Conservation (phyloP, 2,888 invertebrate species). For the Parochlus steinenii region DNA sequence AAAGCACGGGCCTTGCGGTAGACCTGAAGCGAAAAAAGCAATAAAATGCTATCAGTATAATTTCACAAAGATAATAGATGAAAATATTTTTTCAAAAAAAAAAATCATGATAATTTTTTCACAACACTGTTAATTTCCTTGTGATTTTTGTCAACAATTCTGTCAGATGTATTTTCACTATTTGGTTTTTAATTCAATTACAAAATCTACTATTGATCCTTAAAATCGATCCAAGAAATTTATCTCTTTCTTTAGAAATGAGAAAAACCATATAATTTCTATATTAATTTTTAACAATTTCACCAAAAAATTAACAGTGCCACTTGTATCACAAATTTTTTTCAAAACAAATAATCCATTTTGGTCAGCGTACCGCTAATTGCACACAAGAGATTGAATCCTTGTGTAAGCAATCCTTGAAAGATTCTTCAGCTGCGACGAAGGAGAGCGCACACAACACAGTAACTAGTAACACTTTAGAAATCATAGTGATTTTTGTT, state of each 20-base stretch:
- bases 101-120: not conserved
- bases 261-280: not conserved
- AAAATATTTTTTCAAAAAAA: too few species aligned
- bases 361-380: constrained; percentile 31
- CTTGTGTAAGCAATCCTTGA: constrained; percentile 39
- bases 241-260: not conserved
- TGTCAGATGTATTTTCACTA: not conserved
- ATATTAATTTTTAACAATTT: not conserved
- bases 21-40: constrained; percentile 24
- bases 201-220: not conserved
- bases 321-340: not conserved
- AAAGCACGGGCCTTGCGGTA: constrained; percentile 40
- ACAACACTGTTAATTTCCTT: not conserved
- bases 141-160: too few species aligned
- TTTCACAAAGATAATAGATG: not conserved
- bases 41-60: constrained; percentile 3
- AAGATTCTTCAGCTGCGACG: constrained; percentile 17
- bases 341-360: constrained; percentile 3
- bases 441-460: constrained; percentile 7
- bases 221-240: not conserved
- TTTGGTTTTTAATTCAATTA: not conserved
- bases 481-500: constrained; percentile 20
- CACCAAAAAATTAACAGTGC: constrained; percentile 18
- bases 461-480: constrained; percentile 17
- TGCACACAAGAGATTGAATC: constrained; percentile 49